Conservation (phyloP, 1,140 invertebrate genomes). For the Papilio polytes region DNA sequence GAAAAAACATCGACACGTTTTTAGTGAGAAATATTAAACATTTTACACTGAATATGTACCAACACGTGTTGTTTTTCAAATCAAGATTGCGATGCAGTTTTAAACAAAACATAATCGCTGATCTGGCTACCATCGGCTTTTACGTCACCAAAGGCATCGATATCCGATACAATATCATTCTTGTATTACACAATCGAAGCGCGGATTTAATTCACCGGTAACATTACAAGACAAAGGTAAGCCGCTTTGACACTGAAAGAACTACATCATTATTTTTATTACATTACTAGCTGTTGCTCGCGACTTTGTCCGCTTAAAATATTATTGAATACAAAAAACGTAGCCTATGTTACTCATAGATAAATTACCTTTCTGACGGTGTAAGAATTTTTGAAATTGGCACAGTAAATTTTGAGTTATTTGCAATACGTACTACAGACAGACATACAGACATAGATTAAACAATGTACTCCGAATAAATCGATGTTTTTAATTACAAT, state of each 20-base stretch:
- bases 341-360: too few relatives aligned
- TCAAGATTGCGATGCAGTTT: not conserved
- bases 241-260: slow-evolving; percentile 22
- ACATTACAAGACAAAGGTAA: slow-evolving; percentile 46
- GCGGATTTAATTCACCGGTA: slow-evolving; percentile 45
- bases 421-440: too few relatives aligned
- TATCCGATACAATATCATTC: slow-evolving; percentile 47
- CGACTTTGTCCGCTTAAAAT: too few relatives aligned
- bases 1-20: not conserved
- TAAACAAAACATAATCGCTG: slow-evolving; percentile 23
- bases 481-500: too few relatives aligned
- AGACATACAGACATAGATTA: too few relatives aligned
- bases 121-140: slow-evolving; percentile 38
- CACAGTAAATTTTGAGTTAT: too few relatives aligned
- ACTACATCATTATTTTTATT: slow-evolving; percentile 25
- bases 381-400: too few relatives aligned
- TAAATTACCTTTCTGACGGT: too few relatives aligned
- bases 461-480: too few relatives aligned
- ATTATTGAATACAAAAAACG: too few relatives aligned
- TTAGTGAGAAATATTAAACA: not conserved
- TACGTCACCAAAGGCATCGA: slow-evolving; percentile 42
- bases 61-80: not conserved
- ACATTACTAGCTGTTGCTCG: not conserved
- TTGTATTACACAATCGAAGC: slow-evolving; percentile 55
- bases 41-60: not conserved